These are phyloP conservation scores for Busseola fusca DNA, from an alignment of 2,888 invertebrate species.

Conservation along the genomic window DNA sequence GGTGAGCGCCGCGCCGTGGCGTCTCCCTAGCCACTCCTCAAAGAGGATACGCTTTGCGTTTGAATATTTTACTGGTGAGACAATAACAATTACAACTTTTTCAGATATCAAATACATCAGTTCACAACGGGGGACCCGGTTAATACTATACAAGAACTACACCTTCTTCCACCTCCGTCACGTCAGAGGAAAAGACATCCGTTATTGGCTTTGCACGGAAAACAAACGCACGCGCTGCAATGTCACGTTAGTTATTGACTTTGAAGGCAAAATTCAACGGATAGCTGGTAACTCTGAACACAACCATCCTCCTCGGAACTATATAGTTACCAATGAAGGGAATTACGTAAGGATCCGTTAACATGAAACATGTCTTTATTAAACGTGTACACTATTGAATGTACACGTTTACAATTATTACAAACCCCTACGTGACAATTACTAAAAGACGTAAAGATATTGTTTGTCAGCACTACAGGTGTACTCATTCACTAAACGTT, in stretches of 20 bases:
- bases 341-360: constrained; percentile 11
- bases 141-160: constrained; percentile 20
- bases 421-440: too few species aligned
- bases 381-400: too few species aligned
- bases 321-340: constrained; percentile 5
- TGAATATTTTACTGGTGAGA: neutral
- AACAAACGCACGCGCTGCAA: constrained; percentile 28
- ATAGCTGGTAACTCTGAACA: constrained; percentile 12
- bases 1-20: too few species aligned
- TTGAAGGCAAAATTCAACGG: neutral
- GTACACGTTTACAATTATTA: too few species aligned
- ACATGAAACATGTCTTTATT: too few species aligned
- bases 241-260: neutral
- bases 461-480: too few species aligned
- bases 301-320: constrained; percentile 32
- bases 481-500: too few species aligned
- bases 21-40: too few species aligned
- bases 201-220: constrained; percentile 39
- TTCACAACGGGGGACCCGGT: constrained; percentile 24
- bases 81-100: neutral
- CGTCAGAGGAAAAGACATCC: constrained; percentile 1
- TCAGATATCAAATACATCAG: constrained; percentile 27
- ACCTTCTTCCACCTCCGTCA: constrained; percentile 22
- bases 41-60: neutral
- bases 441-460: too few species aligned